Percentiles rank a stretch among this genome's conserved stretches.
phyloP scores from a whole-genome alignment of 2,113 vertebrate genomes.

The Pomatostomus ruficeps region DNA sequence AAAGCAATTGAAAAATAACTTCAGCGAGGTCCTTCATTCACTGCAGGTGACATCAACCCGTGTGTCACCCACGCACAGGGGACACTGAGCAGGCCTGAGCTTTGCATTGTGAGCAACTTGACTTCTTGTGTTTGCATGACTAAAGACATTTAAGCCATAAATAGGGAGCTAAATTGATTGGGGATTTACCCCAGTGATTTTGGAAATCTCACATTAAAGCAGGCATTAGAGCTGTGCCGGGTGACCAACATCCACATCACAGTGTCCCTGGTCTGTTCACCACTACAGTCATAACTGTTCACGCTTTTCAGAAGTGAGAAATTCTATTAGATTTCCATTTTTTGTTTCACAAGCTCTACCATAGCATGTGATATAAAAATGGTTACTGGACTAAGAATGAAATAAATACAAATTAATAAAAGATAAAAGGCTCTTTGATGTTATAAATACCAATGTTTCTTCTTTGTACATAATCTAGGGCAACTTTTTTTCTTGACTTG shows the following conservation, averaged over 20 bases:
- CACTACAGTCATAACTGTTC: neutral
- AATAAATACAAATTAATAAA: slow-evolving; percentile 44
- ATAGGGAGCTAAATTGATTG: neutral
- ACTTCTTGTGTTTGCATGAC: neutral
- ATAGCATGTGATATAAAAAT: neutral
- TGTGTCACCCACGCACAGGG: neutral
- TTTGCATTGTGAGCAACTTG: fast-evolving
- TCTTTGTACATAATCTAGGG: slow-evolving; percentile 54
- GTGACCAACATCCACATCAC: neutral
- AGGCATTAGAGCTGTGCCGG: neutral
- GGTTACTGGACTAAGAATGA: slow-evolving; percentile 16
- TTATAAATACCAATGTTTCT: slow-evolving; percentile 32
- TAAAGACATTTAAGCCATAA: neutral
- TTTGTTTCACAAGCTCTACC: neutral
- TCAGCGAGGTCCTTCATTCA: neutral
- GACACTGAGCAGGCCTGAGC: neutral
- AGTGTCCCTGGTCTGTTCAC: neutral
- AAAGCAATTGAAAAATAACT: neutral
- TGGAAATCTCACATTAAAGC: neutral
- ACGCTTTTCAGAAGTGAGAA: neutral
- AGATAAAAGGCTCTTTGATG: slow-evolving; percentile 54
- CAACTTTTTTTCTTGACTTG: slow-evolving; percentile 36
- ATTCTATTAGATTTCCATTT: neutral
- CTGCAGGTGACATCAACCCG: neutral
- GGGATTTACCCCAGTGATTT: neutral